Conservation (phyloP, 2,797 vertebrate genomes). For the Melanotaenia parkinsoni region DNA sequence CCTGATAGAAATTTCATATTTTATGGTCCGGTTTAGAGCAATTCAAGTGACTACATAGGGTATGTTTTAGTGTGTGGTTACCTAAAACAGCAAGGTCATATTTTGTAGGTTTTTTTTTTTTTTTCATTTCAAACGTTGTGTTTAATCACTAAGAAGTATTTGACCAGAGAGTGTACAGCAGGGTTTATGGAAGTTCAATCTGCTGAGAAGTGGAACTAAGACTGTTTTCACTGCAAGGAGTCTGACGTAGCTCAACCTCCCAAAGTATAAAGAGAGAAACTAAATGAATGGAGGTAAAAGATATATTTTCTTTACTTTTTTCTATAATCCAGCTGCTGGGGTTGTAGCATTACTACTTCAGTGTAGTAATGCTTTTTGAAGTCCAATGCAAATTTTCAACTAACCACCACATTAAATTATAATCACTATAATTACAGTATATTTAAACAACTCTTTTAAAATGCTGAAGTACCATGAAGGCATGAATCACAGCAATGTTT, state of each 20-base stretch:
- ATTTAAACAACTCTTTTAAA: background rate
- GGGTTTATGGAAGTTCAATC: conserved; percentile 60
- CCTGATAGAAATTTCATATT: background rate
- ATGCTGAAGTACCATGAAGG: conserved; percentile 4
- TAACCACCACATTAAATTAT: background rate
- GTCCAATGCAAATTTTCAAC: conserved; percentile 22
- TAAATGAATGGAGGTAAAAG: conserved; percentile 19
- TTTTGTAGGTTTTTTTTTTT: background rate
- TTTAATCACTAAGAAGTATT: conserved; percentile 54
- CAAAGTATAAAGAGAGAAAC: conserved; percentile 33
- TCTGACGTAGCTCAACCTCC: conserved; percentile 44
- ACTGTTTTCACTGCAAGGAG: conserved; percentile 59
- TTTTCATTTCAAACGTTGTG: conserved; percentile 41
- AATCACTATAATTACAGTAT: conserved; percentile 6
- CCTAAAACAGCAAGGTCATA: background rate
- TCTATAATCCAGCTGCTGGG: background rate
- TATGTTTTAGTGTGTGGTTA: background rate
- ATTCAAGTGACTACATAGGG: background rate
- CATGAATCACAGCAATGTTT: conserved; percentile 26
- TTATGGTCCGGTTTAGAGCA: background rate
- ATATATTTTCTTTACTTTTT: conserved; percentile 6
- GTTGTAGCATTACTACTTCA: too few species aligned
- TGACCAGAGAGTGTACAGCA: conserved; percentile 12
- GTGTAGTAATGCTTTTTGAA: conserved; percentile 11
- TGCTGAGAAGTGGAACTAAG: conserved; percentile 74